Evolutionary conservation across 2,888 invertebrate species (phyloP).

Genomic region (Drosophila kanekoi): DNA sequence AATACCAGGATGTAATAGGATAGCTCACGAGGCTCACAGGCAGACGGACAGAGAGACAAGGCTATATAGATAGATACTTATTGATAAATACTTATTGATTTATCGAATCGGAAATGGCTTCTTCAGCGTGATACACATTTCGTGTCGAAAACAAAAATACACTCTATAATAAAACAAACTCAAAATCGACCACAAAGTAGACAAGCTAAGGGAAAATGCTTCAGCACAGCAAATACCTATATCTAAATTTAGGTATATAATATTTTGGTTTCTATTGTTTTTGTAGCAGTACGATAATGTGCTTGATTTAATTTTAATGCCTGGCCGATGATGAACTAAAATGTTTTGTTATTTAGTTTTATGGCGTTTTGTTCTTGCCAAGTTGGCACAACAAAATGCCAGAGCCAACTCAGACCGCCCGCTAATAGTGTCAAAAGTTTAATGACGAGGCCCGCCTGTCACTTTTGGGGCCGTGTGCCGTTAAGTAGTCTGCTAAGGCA

Average conservation of each 20-base stretch:
- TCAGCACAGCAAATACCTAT: background rate
- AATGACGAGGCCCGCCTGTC: constrained; percentile 75
- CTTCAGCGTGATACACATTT: no score
- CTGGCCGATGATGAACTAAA: constrained; percentile 35
- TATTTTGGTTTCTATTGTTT: constrained; percentile 6
- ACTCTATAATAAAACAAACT: background rate
- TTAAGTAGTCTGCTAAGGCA: constrained; percentile 62
- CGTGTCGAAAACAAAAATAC: no score
- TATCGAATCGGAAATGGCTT: no score
- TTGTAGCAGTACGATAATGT: constrained; percentile 47
- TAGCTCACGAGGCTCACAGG: no score
- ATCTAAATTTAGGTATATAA: background rate
- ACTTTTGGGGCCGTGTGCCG: constrained; percentile 61
- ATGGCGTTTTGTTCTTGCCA: constrained; percentile 26
- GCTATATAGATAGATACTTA: no score
- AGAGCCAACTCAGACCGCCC: constrained; percentile 31
- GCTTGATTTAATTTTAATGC: constrained; percentile 70
- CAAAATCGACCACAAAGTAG: constrained; percentile 21
- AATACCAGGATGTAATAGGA: no score
- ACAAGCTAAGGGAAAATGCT: constrained; percentile 1
- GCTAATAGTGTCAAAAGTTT: constrained; percentile 83
- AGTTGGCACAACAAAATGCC: constrained; percentile 48
- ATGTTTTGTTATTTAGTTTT: constrained; percentile 29
- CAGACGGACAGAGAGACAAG: no score
- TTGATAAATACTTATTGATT: no score